Percentiles rank a stretch among this genome's conserved stretches.
These are phyloP conservation scores for Cnemophilus loriae DNA, from an alignment of 2,113 vertebrate genomes.

Conservation along the genomic window DNA sequence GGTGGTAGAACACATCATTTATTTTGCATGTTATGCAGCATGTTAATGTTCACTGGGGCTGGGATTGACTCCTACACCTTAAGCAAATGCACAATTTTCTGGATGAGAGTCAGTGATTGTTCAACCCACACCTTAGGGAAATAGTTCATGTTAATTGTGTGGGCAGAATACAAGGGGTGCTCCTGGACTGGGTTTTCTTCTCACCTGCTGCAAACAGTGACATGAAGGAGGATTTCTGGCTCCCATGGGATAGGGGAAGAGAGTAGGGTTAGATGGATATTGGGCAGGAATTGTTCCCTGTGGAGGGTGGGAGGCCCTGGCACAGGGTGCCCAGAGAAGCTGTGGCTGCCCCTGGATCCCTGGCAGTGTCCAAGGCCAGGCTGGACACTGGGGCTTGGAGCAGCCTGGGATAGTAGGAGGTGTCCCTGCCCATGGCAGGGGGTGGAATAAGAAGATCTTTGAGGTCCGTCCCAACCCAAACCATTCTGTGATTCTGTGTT, in stretches of 20 bases:
- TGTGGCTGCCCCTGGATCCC: background rate
- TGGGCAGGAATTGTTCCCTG: background rate
- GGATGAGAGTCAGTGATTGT: background rate
- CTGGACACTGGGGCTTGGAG: background rate
- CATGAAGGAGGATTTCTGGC: background rate
- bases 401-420: background rate
- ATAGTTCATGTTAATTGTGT: background rate
- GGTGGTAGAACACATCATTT: background rate
- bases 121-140: background rate
- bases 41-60: background rate
- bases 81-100: background rate
- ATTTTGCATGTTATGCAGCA: background rate
- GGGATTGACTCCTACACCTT: background rate
- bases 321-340: background rate
- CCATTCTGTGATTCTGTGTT: background rate
- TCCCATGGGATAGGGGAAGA: background rate
- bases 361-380: background rate
- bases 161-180: background rate
- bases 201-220: background rate
- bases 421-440: background rate
- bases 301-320: background rate
- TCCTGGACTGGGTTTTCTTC: background rate
- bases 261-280: accelerated
- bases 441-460: accelerated
- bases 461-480: background rate